Base-by-base conservation (phyloP, 1,140 invertebrate species). In the Mizuhopecten yessoensis region DNA sequence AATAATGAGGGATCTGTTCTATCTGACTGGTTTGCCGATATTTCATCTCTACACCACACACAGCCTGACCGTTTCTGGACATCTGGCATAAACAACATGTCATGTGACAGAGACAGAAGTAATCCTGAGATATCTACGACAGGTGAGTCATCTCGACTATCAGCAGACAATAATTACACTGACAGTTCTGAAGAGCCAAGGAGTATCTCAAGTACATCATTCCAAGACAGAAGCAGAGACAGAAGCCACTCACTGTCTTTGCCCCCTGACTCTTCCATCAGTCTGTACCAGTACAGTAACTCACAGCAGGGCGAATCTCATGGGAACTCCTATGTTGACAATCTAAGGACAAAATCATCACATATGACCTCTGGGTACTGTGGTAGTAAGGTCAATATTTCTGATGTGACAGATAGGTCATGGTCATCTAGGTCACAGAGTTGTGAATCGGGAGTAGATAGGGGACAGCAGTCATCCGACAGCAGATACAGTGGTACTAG, bases 1-100 rank as follows among this genome's bases (percentile, higher is more conserved):
- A 10, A 89, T 49, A 75, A 88, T 11, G 42, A 89, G 34, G 34
- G 34, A 29, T 88, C 89, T 86, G 36, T 34, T 10, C 49, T 92
- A n/a, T 92, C 91, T 33, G 88, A 92, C 10, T 92, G 90, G 33
- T 92, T 92, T 90, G 91, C 88, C 34, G 91, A 92, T 88, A 90
- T 92, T 34, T 92, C 91, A 86, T 90, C 91, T 13, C 87, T 92
- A 23, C 89, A 92, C 49, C 34, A 88, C 15, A 88, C 89, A 42
- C 42, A 49, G 87, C 57, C 89, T 39, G 89, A 90, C 42, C 36
- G 34, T 75, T 75, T 75, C 57, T 75, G 57, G 57, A 29, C 17
- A 75, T 75, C 57, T 0, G 49, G 36, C 15, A 88, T 34, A 49
- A 86, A 87, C 34, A 34, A 86, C 36, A 88, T 34, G 23, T 92